Base-by-base conservation (phyloP, 2,888 invertebrate genomes). In the Orthosia gracilis region DNA sequence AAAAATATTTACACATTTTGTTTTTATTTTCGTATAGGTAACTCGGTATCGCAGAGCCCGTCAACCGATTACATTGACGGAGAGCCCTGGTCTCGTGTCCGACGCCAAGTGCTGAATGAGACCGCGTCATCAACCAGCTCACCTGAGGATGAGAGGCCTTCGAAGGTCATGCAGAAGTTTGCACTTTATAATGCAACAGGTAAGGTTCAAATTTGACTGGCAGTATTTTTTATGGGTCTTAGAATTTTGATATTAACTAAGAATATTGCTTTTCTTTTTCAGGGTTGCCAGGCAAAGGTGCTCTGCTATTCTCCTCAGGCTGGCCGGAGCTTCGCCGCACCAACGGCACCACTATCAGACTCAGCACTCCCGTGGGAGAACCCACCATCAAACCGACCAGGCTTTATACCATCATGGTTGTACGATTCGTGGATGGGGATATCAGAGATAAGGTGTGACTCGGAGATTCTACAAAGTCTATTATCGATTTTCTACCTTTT, bases 101-200 rank as follows among this genome's bases (percentile, higher is more conserved):
- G 93, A 47, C 90, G 95, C 3, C 91, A 94, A 40, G 91, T 88
- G 18, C 82, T 80, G 0, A 92, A 91, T 1, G 93, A 92, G 0
- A 77, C 84, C 47, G 84, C 87, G 4, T 85, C 88, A 67, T 87
- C 90, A 2, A 83, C 90, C 0, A 78, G 91, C 3, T 67, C 89
- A 0, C 80, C 86, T 3, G 94, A 94, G 55, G 91, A 95, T 59
- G 91, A 95, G 85, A 88, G 92, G 69, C 90, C 92, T 23, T 67
- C 91, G 72, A 83, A 91, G 85, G 88, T 93, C 72, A 90, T 93
- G 55, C 95, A 94, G 40, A 93, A 93, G 59, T 95, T 93, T 73
- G 95, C 97, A 4, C 93, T 97, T 9, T 97, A 97, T 83, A 94
- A 96, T 71, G 97, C 97, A 63, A 95, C 96, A 62, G 97, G 97